Percentiles rank a stretch among this genome's conserved stretches.
These are phyloP conservation scores for Alcedo atthis DNA, from an alignment of 2,797 vertebrate species.

Conservation along the genomic window DNA sequence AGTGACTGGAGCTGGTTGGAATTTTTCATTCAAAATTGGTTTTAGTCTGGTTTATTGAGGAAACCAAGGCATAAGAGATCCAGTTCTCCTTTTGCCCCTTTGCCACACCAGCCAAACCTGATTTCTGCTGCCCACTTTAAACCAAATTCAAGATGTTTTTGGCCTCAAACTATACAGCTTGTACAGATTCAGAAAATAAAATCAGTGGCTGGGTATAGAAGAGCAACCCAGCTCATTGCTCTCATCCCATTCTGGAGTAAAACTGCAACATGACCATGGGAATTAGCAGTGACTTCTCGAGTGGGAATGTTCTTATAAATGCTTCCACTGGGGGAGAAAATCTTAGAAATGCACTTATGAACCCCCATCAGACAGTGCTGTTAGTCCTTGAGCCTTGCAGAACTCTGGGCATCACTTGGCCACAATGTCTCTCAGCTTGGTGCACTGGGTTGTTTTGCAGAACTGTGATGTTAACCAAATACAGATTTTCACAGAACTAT, in stretches of 20 bases:
- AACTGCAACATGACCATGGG: background rate
- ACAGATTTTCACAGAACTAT: too few relatives aligned
- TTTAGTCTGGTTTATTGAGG: slow-evolving; percentile 23
- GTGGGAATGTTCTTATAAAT: background rate
- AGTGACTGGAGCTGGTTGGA: slow-evolving; percentile 29
- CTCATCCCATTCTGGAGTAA: background rate
- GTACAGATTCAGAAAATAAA: background rate
- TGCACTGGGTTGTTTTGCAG: too few relatives aligned
- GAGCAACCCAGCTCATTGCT: background rate
- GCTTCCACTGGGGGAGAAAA: background rate
- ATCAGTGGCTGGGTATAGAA: background rate
- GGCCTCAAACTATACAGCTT: background rate
- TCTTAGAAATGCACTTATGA: background rate
- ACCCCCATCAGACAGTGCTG: background rate
- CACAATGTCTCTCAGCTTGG: too few relatives aligned
- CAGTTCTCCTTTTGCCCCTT: background rate
- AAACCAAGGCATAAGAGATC: background rate
- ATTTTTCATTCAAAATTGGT: slow-evolving; percentile 50
- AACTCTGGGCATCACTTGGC: too few relatives aligned
- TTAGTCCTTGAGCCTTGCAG: too few relatives aligned
- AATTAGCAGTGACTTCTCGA: background rate
- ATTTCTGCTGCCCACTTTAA: background rate
- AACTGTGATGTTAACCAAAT: too few relatives aligned
- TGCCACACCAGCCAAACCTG: background rate
- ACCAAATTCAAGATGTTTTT: background rate